A percentile compares a stretch with the other conserved stretches of the same genome.
Conservation (phyloP, 2,113 vertebrate species). For the Elgaria multicarinata region DNA sequence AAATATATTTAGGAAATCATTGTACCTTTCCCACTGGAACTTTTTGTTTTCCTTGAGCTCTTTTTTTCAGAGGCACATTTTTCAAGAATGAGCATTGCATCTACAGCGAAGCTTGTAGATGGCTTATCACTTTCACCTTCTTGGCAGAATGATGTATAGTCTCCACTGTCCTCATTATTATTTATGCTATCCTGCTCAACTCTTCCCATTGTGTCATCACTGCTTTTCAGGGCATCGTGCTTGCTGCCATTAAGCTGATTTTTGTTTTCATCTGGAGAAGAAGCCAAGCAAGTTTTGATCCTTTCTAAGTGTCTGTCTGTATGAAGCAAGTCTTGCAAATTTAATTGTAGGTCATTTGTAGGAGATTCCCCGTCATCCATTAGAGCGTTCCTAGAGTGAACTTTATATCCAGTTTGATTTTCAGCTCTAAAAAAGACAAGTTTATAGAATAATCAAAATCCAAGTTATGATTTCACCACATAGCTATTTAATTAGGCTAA, state of each 20-base stretch:
- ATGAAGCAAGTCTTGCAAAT: slow-evolving; percentile 66
- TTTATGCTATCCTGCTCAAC: slow-evolving; percentile 82
- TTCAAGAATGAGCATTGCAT: slow-evolving; percentile 57
- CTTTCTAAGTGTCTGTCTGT: slow-evolving; percentile 56
- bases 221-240: slow-evolving; percentile 56
- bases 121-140: slow-evolving; percentile 52
- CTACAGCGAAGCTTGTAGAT: slow-evolving; percentile 39
- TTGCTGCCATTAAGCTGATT: slow-evolving; percentile 72
- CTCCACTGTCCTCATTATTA: slow-evolving; percentile 76
- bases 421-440: slow-evolving; percentile 71
- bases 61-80: slow-evolving; percentile 65
- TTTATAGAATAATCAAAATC: background rate
- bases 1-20: slow-evolving; percentile 46
- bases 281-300: slow-evolving; percentile 58
- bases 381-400: slow-evolving; percentile 70
- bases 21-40: slow-evolving; percentile 62
- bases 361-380: slow-evolving; percentile 80
- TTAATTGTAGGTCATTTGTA: slow-evolving; percentile 67
- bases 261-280: slow-evolving; percentile 82
- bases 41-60: slow-evolving; percentile 69
- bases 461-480: slow-evolving; percentile 29
- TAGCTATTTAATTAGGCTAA: background rate
- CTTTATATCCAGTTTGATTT: slow-evolving; percentile 61
- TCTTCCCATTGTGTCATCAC: slow-evolving; percentile 64
- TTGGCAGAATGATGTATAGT: slow-evolving; percentile 50